Conservation (phyloP, 2,888 invertebrate genomes). For the Macropis europaea region DNA sequence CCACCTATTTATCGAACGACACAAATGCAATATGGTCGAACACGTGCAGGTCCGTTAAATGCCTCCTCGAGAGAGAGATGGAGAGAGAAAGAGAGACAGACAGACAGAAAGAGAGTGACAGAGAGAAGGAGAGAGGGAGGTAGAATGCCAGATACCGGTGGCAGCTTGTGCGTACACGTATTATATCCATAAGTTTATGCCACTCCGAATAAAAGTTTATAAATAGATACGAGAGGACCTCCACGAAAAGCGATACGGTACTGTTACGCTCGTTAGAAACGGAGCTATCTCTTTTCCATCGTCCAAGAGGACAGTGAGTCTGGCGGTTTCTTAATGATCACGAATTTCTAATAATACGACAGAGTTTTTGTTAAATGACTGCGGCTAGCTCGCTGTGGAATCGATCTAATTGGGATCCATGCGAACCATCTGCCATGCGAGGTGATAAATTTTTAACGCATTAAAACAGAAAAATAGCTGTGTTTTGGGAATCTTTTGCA, state of each 20-base stretch:
- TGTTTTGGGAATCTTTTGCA: too few species aligned
- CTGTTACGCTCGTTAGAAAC: constrained; percentile 22
- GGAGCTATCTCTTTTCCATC: too few species aligned
- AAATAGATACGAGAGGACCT: constrained; percentile 24
- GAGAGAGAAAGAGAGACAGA: too few species aligned
- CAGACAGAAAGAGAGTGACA: constrained; percentile 33
- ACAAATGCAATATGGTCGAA: constrained; percentile 62
- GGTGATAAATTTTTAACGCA: too few species aligned
- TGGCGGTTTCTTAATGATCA: constrained; percentile 16
- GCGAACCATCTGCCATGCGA: too few species aligned
- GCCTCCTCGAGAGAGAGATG: constrained; percentile 25
- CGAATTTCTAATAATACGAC: constrained; percentile 20
- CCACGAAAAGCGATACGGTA: constrained; percentile 10
- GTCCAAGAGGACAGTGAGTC: too few species aligned
- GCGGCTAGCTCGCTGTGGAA: constrained; percentile 12
- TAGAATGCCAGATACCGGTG: too few species aligned
- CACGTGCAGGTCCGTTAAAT: constrained; percentile 56
- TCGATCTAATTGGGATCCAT: constrained; percentile 6
- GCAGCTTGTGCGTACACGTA: constrained; percentile 7
- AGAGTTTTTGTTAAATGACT: constrained; percentile 24
- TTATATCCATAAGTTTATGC: constrained; percentile 47
- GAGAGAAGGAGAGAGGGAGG: neutral
- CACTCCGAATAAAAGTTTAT: constrained; percentile 46
- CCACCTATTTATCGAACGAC: constrained; percentile 76
- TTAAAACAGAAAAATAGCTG: too few species aligned